phyloP scores from a whole-genome alignment of 2,797 vertebrate genomes.

The Enteromius afrohamiltoni region DNA sequence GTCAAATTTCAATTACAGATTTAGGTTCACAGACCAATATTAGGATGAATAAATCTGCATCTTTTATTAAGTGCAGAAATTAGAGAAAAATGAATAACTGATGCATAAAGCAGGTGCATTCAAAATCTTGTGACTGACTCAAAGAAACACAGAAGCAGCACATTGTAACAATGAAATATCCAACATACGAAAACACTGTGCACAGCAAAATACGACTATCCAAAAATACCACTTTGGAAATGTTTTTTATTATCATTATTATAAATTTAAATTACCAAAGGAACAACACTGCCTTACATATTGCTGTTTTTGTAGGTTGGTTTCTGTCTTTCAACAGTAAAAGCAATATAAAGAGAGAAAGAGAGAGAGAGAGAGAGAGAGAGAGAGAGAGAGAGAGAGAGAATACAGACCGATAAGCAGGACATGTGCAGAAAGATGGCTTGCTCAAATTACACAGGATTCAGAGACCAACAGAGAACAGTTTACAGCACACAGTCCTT shows the following conservation, averaged over 20 bases:
- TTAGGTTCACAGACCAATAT: background rate
- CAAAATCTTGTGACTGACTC: conserved; percentile 26
- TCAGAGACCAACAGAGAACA: conserved; percentile 65
- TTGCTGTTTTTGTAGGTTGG: conserved; percentile 81
- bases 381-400: conserved; percentile 63
- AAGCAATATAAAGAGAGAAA: conserved; percentile 74
- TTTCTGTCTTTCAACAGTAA: conserved; percentile 63
- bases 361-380: conserved; percentile 39
- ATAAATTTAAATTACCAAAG: conserved; percentile 80
- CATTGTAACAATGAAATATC: conserved; percentile 54
- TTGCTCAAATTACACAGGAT: conserved; percentile 75
- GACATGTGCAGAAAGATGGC: conserved; percentile 80
- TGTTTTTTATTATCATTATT: conserved; percentile 68
- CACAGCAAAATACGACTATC: conserved; percentile 60
- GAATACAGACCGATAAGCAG: conserved; percentile 76
- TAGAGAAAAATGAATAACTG: conserved; percentile 21
- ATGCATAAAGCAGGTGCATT: conserved; percentile 55
- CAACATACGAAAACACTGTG: conserved; percentile 48
- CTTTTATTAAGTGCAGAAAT: conserved; percentile 10
- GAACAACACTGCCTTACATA: conserved; percentile 84
- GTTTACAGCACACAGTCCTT: conserved; percentile 51
- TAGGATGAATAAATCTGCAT: conserved; percentile 13
- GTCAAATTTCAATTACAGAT: background rate
- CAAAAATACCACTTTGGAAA: conserved; percentile 68
- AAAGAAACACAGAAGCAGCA: conserved; percentile 51